A percentile compares a stretch with the other conserved stretches of the same genome.
These are phyloP conservation scores for Agapostemon virescens DNA, from an alignment of 2,888 invertebrate species.

Conservation along the genomic window DNA sequence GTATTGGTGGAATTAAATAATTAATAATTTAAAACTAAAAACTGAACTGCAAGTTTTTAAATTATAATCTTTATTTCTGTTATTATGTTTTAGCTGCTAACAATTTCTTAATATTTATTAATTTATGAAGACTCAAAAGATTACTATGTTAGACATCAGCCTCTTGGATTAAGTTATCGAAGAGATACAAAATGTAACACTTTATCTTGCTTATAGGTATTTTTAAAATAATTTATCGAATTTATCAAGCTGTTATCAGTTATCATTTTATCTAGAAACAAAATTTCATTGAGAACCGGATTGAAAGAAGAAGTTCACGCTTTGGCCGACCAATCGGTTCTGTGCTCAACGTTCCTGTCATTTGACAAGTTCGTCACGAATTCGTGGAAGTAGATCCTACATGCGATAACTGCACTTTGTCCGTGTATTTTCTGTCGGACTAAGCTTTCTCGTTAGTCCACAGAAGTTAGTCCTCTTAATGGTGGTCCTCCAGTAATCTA, in stretches of 20 bases:
- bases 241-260: not conserved
- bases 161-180: not conserved
- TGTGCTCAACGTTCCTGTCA: constrained; percentile 43
- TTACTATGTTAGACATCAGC: not conserved
- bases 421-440: constrained; percentile 65
- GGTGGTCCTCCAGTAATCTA: constrained; percentile 63
- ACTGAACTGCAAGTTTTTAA: not conserved
- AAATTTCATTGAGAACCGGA: constrained; percentile 25
- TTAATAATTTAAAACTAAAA: not conserved
- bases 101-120: not conserved
- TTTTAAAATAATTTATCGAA: too few species aligned
- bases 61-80: not conserved
- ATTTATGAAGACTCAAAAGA: not conserved
- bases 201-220: not conserved
- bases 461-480: constrained; percentile 55
- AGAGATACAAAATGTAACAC: not conserved
- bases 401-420: constrained; percentile 52
- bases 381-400: constrained; percentile 40
- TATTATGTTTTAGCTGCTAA: not conserved
- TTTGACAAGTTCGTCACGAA: constrained; percentile 48
- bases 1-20: not conserved
- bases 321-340: constrained; percentile 39
- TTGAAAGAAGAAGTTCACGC: not conserved
- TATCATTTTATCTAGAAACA: not conserved
- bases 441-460: constrained; percentile 60